Base-by-base conservation (phyloP, 2,888 invertebrate species). In the Mesochorus sp. region DNA sequence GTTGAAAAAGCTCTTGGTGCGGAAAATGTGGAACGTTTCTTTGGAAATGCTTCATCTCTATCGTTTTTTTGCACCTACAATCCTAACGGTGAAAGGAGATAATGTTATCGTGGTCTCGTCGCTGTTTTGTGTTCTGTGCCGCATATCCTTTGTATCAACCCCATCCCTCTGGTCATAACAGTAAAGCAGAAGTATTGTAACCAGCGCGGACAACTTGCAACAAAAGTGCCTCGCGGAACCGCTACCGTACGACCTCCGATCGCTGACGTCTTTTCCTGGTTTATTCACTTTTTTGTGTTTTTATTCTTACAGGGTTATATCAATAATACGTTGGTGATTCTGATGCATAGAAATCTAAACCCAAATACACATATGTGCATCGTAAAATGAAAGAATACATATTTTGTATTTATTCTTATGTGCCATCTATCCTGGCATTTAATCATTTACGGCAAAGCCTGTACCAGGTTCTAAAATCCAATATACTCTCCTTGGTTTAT, bases 41-140 rank as follows among this genome's bases (percentile, higher is more conserved):
- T 66, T 61, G 66, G 26, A 68, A 68, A 68, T 55, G 26, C 31
- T 21, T 47, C 28, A 21, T 66, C 42, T 47, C n/a, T 21, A 42
- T 62, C 8, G 12, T 14, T 24, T 39, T 66, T 34, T 53, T 39
- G 19, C 39, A 51, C 66, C 28, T 28, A 24, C 39, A 6, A 28
- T 51, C 8, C 17, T 34, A 37, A 6, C 21, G 39, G 62, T 19
- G 44, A 71, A 61, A 64, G 59, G 53, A 70, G 64, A 78, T 74
- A 78, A 78, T 78, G 78, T 71, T 78, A 78, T 78, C 78, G 51
- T n/a, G 44, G 59, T 55, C 68, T 64, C 59, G 51, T 51, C 6
- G 47, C 62, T 51, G 21, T 51, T 21, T 31, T 26, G 70, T 34
- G 51, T 70, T 39, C 59, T 61, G 44, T 31, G 59, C 53, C 44